Base-by-base conservation (phyloP, 1,140 invertebrate genomes). In the Drosophila funebris region DNA sequence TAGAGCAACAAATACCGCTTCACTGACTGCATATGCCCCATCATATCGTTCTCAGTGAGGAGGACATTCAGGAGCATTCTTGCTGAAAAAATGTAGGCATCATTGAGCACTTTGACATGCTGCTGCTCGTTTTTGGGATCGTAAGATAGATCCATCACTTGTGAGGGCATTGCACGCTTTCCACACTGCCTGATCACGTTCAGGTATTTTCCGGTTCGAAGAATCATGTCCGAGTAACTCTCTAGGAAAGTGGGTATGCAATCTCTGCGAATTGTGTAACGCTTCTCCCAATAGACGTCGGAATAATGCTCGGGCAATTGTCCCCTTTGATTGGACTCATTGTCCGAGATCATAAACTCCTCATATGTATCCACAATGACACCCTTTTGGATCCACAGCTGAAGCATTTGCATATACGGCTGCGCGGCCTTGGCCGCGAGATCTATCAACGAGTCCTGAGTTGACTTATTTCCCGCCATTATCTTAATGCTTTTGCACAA, bases 161-260 rank as follows among this genome's bases (percentile, higher is more conserved):
- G 95, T 2, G 95, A 95, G 92, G 94, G 95, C 54, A 95, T 94
- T 6, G 97, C 94, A 78, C 95, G 94, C 92, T 96, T 96, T 95
- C 97, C 97, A 93, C 97, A 99, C 76, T 98, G 97, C 56, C 97
- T 94, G 20, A 99, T 97, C 31, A 99, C 98, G 93, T 99, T 99
- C 8, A 99, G 94, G 92, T 99, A 99, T 95, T 99, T 99, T 72
- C 98, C 98, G 74, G 98, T 98, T 73, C 97, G 95, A 2, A 99
- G 93, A 84, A 99, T 98, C 73, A 96, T 97, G 88, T 98, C 96
- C 24, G 96, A 94, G 39, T 97, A 94, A 76, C 96, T 95, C 70
- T 96, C 95, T 0, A 99, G 92, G 92, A 99, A 99, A 37, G 95
- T 94, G 8, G 98, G 98, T 60, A 97, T 97, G 73, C 96, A 94